A percentile compares a stretch with the other conserved stretches of the same genome.
These are phyloP conservation scores for Euthynnus affinis DNA, from an alignment of 2,797 vertebrate species.

Conservation along the genomic window DNA sequence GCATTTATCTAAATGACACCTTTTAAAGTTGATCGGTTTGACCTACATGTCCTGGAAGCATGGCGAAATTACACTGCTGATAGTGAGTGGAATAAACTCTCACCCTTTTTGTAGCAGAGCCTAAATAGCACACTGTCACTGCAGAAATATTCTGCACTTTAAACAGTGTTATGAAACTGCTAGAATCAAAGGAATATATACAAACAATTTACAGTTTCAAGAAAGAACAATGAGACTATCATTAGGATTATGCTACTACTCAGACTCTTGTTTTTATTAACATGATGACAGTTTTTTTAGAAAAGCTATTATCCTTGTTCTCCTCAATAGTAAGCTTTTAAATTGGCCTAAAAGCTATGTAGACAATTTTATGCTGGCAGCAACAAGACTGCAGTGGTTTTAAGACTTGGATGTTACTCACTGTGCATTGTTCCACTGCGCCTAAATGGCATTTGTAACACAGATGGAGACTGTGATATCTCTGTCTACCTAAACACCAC, in stretches of 20 bases:
- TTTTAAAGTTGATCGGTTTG: constrained; percentile 41
- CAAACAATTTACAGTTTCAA: not conserved
- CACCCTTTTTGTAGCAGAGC: not conserved
- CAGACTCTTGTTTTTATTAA: constrained; percentile 30
- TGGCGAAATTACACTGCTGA: constrained; percentile 9
- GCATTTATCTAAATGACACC: constrained; percentile 34
- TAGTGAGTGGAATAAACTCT: constrained; percentile 9
- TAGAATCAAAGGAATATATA: constrained; percentile 5
- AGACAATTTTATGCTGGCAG: constrained; percentile 43
- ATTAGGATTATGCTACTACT: not conserved
- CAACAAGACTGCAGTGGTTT: constrained; percentile 26
- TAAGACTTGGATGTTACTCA: constrained; percentile 31
- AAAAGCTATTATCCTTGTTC: constrained; percentile 41
- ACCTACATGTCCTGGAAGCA: not conserved
- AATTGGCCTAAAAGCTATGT: constrained; percentile 40
- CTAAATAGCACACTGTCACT: constrained; percentile 19
- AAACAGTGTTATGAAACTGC: constrained; percentile 29
- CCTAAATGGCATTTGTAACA: constrained; percentile 13
- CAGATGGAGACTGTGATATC: constrained; percentile 5
- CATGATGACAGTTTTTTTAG: constrained; percentile 45
- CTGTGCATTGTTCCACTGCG: not conserved
- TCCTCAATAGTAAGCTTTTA: constrained; percentile 26
- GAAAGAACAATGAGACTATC: not conserved
- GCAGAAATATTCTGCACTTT: constrained; percentile 22
- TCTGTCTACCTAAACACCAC: not conserved